phyloP scores from a whole-genome alignment of 2,797 vertebrate species.

The Distichodus sexfasciatus region DNA sequence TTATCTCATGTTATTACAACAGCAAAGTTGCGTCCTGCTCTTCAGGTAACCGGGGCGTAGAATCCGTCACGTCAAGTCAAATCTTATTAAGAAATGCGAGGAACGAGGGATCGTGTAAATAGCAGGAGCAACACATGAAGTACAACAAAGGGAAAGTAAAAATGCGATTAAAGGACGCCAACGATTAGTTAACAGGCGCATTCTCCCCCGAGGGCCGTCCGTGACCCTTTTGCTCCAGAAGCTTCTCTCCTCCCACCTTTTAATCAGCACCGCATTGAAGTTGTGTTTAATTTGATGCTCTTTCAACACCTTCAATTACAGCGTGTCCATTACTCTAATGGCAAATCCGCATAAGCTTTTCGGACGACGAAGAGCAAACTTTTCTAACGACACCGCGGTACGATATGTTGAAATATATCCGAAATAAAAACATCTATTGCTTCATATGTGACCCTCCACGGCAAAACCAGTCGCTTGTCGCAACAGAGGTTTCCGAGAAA shows the following conservation, averaged over 20 bases:
- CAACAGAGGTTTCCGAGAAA: too few relatives aligned
- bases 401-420: too few relatives aligned
- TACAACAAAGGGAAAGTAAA: conserved; percentile 43
- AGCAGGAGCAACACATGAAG: conserved; percentile 30
- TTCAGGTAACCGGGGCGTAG: neutral
- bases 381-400: too few relatives aligned
- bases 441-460: too few relatives aligned
- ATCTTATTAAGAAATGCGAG: conserved; percentile 24
- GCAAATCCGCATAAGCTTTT: conserved; percentile 42
- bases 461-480: too few relatives aligned
- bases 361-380: too few relatives aligned
- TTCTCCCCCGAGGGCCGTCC: conserved; percentile 21
- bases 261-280: conserved; percentile 36
- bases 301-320: conserved; percentile 39
- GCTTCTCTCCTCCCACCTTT: conserved; percentile 27
- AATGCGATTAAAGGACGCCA: conserved; percentile 45
- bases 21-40: too few relatives aligned
- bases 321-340: conserved; percentile 47
- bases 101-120: conserved; percentile 7
- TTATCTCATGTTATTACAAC: conserved; percentile 21
- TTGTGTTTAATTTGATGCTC: conserved; percentile 51
- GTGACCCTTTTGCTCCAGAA: conserved; percentile 37
- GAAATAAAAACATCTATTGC: too few relatives aligned
- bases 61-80: neutral
- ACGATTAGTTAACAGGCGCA: conserved; percentile 44